A percentile compares a stretch with the other conserved stretches of the same genome.
Evolutionary conservation across 2,113 vertebrate genomes (phyloP).

Genomic region (Vulpes vulpes): DNA sequence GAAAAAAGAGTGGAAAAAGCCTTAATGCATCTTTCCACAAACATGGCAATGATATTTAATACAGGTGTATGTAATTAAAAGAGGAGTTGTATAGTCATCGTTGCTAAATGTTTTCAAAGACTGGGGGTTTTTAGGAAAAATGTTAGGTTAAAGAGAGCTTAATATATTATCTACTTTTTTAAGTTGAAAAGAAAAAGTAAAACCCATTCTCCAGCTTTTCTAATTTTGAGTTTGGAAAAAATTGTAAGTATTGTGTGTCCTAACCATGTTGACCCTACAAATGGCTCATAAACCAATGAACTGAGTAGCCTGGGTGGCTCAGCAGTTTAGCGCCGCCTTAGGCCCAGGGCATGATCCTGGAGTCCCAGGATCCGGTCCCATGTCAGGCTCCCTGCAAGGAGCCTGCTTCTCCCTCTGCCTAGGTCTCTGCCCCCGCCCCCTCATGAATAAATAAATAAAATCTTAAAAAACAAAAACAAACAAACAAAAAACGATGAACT

Average conservation of each 20-base stretch:
- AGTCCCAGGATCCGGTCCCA: too few relatives aligned
- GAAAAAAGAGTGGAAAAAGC: background rate
- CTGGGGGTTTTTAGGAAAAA: background rate
- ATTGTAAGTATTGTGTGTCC: background rate
- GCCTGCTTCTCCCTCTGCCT: too few relatives aligned
- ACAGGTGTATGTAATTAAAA: background rate
- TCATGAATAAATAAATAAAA: too few relatives aligned
- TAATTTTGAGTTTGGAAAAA: background rate
- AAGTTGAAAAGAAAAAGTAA: background rate
- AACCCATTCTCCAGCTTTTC: background rate
- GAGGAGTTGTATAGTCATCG: background rate
- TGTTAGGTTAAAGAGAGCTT: slow-evolving; percentile 21
- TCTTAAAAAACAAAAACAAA: too few relatives aligned
- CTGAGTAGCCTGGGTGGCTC: too few relatives aligned
- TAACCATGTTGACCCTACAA: background rate
- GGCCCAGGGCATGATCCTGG: too few relatives aligned
- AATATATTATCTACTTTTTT: background rate
- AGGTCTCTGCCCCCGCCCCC: too few relatives aligned
- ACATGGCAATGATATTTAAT: background rate
- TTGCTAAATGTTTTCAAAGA: slow-evolving; percentile 4
- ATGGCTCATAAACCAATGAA: background rate
- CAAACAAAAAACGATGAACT: background rate
- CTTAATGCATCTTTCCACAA: background rate
- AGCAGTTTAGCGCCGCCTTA: too few relatives aligned
- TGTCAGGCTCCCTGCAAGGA: too few relatives aligned